Percentiles rank a stretch among this genome's conserved stretches.
Conservation (phyloP, 2,797 vertebrate species). For the Chrysocyon brachyurus region DNA sequence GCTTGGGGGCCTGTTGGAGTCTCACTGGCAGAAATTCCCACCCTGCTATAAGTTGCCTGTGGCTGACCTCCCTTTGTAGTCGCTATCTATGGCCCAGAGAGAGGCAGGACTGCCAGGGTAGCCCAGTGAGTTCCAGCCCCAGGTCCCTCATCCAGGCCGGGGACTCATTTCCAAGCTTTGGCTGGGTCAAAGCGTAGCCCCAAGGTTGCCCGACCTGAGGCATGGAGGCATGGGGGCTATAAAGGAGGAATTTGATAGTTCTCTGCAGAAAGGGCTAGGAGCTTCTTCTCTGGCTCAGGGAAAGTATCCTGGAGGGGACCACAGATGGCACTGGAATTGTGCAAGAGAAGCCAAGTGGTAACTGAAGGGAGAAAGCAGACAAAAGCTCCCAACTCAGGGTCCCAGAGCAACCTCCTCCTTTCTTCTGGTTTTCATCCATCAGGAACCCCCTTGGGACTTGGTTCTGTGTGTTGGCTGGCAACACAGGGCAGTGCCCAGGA, state of each 20-base stretch:
- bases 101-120: background rate
- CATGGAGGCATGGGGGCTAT: background rate
- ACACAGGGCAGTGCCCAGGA: background rate
- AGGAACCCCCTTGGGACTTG: background rate
- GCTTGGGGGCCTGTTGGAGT: background rate
- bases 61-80: background rate
- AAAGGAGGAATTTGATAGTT: background rate
- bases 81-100: background rate
- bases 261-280: background rate
- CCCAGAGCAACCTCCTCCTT: background rate
- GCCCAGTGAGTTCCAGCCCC: background rate
- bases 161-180: slow-evolving; percentile 2
- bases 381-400: background rate
- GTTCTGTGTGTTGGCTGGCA: background rate
- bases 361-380: background rate
- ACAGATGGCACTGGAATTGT: background rate
- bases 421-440: background rate
- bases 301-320: background rate
- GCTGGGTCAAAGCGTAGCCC: background rate
- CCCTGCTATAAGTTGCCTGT: background rate
- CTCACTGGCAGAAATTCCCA: background rate
- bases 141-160: background rate
- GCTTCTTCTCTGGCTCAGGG: background rate
- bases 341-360: background rate
- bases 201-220: background rate